Percentiles rank a stretch among this genome's conserved stretches.
Evolutionary conservation across 2,113 vertebrate genomes (phyloP).

Genomic region (Mobula birostris): DNA sequence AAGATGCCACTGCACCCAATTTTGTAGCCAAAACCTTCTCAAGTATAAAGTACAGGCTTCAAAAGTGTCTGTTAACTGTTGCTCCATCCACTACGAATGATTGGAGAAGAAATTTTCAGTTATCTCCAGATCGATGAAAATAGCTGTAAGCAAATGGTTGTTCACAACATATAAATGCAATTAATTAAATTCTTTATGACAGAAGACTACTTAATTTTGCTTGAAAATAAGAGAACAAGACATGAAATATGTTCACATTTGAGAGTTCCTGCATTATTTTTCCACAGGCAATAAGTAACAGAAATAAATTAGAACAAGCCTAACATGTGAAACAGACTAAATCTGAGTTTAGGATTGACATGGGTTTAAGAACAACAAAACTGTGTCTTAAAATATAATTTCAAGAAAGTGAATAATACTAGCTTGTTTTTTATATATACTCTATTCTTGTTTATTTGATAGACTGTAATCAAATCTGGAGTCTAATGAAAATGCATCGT

Average conservation of each 20-base stretch:
- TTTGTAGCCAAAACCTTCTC: not conserved
- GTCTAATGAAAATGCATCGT: not conserved
- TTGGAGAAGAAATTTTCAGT: not conserved
- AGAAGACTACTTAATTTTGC: not conserved
- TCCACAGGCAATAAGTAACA: not conserved
- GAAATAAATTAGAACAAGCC: not conserved
- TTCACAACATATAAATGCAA: slow-evolving; percentile 17
- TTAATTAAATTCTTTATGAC: not conserved
- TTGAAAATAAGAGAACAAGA: not conserved
- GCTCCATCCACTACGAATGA: not conserved
- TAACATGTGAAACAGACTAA: not conserved
- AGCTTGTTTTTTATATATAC: not conserved
- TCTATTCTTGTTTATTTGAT: not conserved
- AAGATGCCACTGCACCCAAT: no score
- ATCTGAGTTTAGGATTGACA: not conserved
- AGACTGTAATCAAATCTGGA: not conserved
- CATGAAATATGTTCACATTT: not conserved
- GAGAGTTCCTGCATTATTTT: not conserved
- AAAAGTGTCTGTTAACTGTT: not conserved
- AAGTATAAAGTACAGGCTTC: not conserved
- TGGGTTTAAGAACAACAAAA: not conserved
- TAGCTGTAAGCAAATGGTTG: not conserved
- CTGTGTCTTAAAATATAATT: not conserved
- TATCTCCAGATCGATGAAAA: not conserved
- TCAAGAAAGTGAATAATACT: not conserved